These are phyloP conservation scores for Campylorhamphus procurvoides DNA, from an alignment of 2,113 vertebrate genomes.

Conservation along the genomic window DNA sequence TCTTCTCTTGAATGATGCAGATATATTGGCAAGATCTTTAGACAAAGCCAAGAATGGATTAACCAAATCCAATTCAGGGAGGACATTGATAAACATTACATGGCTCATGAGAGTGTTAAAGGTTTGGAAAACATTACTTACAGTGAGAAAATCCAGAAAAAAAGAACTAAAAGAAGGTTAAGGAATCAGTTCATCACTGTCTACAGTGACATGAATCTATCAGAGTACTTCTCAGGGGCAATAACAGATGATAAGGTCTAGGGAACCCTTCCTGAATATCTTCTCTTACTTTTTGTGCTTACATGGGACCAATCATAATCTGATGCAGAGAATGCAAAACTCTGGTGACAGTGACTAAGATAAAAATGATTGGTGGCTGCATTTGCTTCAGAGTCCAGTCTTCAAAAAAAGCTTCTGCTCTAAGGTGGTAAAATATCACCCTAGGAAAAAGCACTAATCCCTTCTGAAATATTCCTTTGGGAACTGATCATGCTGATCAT, in stretches of 20 bases:
- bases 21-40: slow-evolving; percentile 25
- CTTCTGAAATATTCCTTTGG: not conserved
- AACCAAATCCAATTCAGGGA: slow-evolving; percentile 11
- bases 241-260: not conserved
- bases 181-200: not conserved
- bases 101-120: not conserved
- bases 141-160: slow-evolving; percentile 1
- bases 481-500: not conserved
- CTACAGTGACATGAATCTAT: not conserved
- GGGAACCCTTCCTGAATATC: not conserved
- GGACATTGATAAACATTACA: slow-evolving; percentile 33
- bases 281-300: not conserved
- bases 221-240: not conserved
- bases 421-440: not conserved
- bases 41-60: slow-evolving; percentile 32
- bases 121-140: slow-evolving; percentile 24
- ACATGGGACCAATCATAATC: not conserved
- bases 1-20: not conserved
- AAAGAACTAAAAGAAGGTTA: not conserved
- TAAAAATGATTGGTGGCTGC: not conserved
- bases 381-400: not conserved
- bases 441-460: not conserved
- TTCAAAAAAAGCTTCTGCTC: not conserved
- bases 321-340: not conserved
- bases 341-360: not conserved